Conservation (phyloP, 2,113 vertebrate genomes). For the Entosphenus tridentatus region DNA sequence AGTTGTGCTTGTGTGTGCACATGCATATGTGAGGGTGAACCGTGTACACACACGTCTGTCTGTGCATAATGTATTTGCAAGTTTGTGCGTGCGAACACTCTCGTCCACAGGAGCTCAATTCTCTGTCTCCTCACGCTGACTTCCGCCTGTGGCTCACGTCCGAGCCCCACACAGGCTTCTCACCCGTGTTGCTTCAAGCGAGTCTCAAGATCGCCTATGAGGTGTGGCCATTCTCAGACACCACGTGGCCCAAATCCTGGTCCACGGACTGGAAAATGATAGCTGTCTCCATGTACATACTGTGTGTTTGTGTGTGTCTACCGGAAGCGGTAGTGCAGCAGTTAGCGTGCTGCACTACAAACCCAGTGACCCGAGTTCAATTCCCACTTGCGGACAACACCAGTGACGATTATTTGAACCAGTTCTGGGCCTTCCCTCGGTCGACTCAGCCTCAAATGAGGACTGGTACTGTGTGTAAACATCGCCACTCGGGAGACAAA, state of each 20-base stretch:
- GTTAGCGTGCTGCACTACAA: not conserved
- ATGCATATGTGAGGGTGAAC: not conserved
- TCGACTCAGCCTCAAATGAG: no score
- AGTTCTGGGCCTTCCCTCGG: no score
- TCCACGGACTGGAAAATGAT: not conserved
- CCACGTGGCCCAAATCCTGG: not conserved
- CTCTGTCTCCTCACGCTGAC: slow-evolving; percentile 45
- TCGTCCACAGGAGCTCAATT: slow-evolving; percentile 53
- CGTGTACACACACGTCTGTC: not conserved
- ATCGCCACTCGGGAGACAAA: no score
- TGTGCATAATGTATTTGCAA: not conserved
- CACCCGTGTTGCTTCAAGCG: slow-evolving; percentile 66
- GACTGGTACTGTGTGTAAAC: no score
- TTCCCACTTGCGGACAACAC: not conserved
- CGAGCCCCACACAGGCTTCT: slow-evolving; percentile 67
- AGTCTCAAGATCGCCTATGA: slow-evolving; percentile 92
- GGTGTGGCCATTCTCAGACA: slow-evolving; percentile 23
- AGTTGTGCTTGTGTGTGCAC: not conserved
- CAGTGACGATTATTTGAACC: not conserved
- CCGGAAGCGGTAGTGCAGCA: not conserved
- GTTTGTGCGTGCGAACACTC: not conserved
- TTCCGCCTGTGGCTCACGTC: slow-evolving; percentile 93
- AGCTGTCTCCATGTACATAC: not conserved
- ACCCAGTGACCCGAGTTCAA: not conserved
- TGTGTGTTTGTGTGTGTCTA: not conserved